Percentiles rank a stretch among this genome's conserved stretches.
phyloP scores from a whole-genome alignment of 2,113 vertebrate genomes.

The Brachyhypopomus occidentalis region DNA sequence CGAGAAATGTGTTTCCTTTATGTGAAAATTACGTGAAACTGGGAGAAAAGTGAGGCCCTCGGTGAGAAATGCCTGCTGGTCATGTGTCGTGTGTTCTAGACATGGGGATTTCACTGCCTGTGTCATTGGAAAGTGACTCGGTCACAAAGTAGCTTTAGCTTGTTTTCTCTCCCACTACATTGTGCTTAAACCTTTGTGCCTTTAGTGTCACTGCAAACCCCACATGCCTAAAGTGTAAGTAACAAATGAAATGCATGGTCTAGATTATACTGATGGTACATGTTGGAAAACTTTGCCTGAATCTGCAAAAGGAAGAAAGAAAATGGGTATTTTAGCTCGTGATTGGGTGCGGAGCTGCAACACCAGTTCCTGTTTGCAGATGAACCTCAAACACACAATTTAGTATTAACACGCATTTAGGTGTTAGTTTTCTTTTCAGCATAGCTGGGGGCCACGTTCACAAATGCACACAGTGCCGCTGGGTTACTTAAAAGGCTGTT shows the following conservation, averaged over 20 bases:
- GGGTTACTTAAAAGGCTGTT: neutral
- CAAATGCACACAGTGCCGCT: neutral
- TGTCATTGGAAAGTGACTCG: slow-evolving; percentile 13
- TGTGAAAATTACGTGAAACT: neutral
- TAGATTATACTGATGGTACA: neutral
- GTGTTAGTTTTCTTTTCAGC: neutral
- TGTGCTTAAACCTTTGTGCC: neutral
- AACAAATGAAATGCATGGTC: neutral
- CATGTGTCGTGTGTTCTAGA: neutral
- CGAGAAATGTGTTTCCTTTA: too few relatives aligned
- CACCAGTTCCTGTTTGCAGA: too few relatives aligned
- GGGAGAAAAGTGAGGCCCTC: neutral
- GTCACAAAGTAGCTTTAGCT: neutral
- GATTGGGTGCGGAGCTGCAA: too few relatives aligned
- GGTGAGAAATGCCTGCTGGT: neutral
- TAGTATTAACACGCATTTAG: neutral
- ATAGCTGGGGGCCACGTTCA: neutral
- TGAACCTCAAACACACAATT: neutral
- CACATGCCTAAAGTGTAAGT: neutral
- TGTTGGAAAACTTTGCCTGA: neutral
- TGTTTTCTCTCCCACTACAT: neutral
- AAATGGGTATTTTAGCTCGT: neutral
- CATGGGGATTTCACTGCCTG: neutral
- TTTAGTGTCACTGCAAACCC: neutral
- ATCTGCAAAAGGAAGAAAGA: neutral